phyloP scores from a whole-genome alignment of 1,140 invertebrate genomes.

The Pissodes strobi region DNA sequence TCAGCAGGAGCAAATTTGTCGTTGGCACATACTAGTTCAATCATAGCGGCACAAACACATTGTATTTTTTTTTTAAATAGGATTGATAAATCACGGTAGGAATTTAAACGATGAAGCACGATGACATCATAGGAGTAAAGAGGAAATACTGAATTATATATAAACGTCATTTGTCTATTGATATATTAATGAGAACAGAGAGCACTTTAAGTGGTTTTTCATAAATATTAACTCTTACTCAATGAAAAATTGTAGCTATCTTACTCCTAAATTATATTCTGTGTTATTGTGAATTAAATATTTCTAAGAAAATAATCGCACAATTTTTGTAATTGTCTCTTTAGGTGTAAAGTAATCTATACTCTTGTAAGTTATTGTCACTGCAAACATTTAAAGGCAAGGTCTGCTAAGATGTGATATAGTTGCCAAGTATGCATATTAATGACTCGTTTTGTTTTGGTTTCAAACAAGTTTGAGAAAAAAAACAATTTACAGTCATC shows the following conservation, averaged over 20 bases:
- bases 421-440: too few species aligned
- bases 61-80: background rate
- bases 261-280: slow-evolving; percentile 9
- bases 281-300: slow-evolving; percentile 23
- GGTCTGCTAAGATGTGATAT: background rate
- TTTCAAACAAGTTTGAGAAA: too few species aligned
- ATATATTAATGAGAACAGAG: too few species aligned
- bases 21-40: slow-evolving; percentile 74
- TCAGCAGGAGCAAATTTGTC: slow-evolving; percentile 70
- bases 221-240: too few species aligned
- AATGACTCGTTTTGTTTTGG: too few species aligned
- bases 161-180: background rate
- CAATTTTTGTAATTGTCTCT: slow-evolving; percentile 24
- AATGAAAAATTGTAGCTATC: too few species aligned
- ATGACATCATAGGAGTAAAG: too few species aligned
- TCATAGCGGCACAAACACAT: slow-evolving; percentile 48
- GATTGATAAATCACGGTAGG: background rate
- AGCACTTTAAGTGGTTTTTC: too few species aligned
- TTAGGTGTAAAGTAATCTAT: background rate
- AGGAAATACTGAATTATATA: too few species aligned
- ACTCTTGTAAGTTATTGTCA: background rate
- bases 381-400: background rate
- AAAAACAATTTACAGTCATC: too few species aligned
- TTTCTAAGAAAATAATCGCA: slow-evolving; percentile 30
- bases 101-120: too few species aligned